phyloP scores from a whole-genome alignment of 1,140 invertebrate genomes.

The Sogatella furcifera region DNA sequence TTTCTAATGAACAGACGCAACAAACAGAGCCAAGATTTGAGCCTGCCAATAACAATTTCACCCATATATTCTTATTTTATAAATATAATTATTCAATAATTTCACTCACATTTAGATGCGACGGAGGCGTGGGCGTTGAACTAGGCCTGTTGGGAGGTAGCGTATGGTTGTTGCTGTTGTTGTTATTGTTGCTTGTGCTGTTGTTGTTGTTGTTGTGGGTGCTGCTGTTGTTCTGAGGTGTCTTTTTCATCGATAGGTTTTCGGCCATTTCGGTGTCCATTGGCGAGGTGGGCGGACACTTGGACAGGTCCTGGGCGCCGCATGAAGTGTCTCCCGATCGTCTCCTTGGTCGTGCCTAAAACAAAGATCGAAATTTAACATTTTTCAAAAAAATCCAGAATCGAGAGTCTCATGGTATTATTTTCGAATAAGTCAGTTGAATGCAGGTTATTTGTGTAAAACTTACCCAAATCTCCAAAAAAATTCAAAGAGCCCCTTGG shows the following conservation, averaged over 20 bases:
- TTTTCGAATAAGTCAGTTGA: no score
- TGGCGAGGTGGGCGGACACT: slow-evolving; percentile 32
- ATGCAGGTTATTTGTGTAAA: no score
- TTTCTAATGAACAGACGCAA: no score
- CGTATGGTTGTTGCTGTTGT: slow-evolving; percentile 16
- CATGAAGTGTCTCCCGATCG: slow-evolving; percentile 57
- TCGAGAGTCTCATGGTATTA: no score
- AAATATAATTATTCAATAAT: background rate
- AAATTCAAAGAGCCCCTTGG: no score
- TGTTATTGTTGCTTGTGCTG: slow-evolving; percentile 15
- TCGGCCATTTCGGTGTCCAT: slow-evolving; percentile 29
- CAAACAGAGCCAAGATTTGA: no score
- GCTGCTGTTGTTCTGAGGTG: background rate
- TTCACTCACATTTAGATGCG: slow-evolving; percentile 24
- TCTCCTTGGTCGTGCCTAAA: slow-evolving; percentile 62
- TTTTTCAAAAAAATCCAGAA: no score
- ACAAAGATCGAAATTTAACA: slow-evolving; percentile 5
- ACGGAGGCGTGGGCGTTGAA: slow-evolving; percentile 38
- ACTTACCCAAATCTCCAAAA: no score
- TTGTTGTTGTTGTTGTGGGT: slow-evolving; percentile 20
- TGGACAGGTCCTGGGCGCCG: slow-evolving; percentile 47
- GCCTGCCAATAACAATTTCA: background rate
- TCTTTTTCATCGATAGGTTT: slow-evolving; percentile 28
- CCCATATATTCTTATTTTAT: background rate
- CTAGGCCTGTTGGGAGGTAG: slow-evolving; percentile 16